Percentiles rank a stretch among this genome's conserved stretches.
Evolutionary conservation across 2,797 vertebrate species (phyloP).

Genomic region (Buceros bicornis): DNA sequence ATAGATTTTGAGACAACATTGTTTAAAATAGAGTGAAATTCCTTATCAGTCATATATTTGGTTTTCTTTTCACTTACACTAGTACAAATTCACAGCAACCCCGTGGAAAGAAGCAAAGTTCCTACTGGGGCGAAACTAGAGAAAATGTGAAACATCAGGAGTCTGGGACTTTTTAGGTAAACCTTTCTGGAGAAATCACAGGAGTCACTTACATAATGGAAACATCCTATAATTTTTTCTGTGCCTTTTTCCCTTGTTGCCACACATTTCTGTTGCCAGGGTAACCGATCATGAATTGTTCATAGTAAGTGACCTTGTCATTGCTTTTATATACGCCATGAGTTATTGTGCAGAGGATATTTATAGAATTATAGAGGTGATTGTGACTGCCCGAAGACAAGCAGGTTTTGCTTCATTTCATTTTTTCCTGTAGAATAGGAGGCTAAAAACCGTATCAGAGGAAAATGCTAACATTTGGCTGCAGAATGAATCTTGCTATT

Average conservation of each 20-base stretch:
- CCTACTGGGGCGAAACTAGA: background rate
- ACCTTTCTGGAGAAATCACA: background rate
- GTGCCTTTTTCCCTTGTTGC: conserved; percentile 61
- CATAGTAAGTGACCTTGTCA: conserved; percentile 76
- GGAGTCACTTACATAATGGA: conserved; percentile 33
- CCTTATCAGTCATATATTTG: background rate
- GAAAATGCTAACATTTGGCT: background rate
- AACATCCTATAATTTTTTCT: conserved; percentile 53
- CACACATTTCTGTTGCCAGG: conserved; percentile 72
- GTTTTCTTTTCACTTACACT: background rate
- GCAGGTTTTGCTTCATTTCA: conserved; percentile 32
- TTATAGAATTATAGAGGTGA: conserved; percentile 73
- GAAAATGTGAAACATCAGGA: background rate
- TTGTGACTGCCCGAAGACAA: conserved; percentile 57
- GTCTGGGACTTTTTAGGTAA: background rate
- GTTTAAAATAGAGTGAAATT: background rate
- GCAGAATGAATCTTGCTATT: background rate
- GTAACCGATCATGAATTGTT: conserved; percentile 76
- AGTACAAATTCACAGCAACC: background rate
- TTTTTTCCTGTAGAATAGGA: background rate
- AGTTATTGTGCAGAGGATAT: conserved; percentile 72
- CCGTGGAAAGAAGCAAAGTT: background rate
- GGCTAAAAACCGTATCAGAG: background rate
- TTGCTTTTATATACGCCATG: conserved; percentile 69
- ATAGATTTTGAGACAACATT: background rate